phyloP scores from a whole-genome alignment of 1,140 invertebrate genomes.

The Psilanteris sp. region DNA sequence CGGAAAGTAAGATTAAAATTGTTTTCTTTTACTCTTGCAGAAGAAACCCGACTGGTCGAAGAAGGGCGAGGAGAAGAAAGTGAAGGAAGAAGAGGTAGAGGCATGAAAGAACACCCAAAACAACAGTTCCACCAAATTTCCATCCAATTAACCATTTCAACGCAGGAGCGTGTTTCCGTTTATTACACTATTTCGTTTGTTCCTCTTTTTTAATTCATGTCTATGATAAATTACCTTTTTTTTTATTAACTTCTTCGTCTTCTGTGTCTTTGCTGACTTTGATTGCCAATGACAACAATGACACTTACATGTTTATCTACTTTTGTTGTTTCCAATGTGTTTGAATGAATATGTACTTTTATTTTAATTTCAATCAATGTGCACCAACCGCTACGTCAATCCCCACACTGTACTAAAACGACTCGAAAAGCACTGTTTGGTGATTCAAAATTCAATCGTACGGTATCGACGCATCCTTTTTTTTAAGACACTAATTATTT shows the following conservation, averaged over 20 bases:
- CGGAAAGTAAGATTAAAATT: constrained; percentile 3
- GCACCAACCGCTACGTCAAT: constrained; percentile 27
- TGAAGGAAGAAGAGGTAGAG: constrained; percentile 91
- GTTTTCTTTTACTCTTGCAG: constrained; percentile 82
- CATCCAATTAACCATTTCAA: constrained; percentile 54
- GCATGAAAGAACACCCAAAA: constrained; percentile 82
- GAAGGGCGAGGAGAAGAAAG: constrained; percentile 92
- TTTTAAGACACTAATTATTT: constrained; percentile 7
- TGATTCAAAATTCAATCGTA: constrained; percentile 1
- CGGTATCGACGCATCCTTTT: background rate
- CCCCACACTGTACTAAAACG: constrained; percentile 24
- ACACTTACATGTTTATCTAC: constrained; percentile 56
- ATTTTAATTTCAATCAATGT: constrained; percentile 21
- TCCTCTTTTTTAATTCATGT: constrained; percentile 26
- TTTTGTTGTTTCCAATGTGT: constrained; percentile 49
- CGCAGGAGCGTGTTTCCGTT: constrained; percentile 27
- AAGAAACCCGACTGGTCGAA: constrained; percentile 95
- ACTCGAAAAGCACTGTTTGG: constrained; percentile 5
- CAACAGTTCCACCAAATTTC: constrained; percentile 57
- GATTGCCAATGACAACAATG: constrained; percentile 23
- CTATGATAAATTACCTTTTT: background rate
- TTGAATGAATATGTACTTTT: constrained; percentile 50
- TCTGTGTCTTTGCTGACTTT: constrained; percentile 24
- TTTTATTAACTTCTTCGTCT: constrained; percentile 10
- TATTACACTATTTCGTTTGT: constrained; percentile 24